Base-by-base conservation (phyloP, 2,888 invertebrate species). In the Aphrophora alni region DNA sequence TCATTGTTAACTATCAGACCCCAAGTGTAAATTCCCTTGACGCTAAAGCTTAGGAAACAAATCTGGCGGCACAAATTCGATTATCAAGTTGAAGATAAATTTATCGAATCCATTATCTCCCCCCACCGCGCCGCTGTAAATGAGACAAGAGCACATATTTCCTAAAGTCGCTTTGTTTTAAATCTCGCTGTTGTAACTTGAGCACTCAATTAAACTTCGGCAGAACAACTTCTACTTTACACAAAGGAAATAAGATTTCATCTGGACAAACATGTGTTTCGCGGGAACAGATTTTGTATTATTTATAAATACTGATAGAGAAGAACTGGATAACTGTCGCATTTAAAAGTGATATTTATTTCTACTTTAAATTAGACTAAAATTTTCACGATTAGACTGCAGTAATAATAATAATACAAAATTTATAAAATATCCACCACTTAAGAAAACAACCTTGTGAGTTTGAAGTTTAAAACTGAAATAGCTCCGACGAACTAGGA, bases 31-130 rank as follows among this genome's bases (percentile, higher is more conserved):
- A 59, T 59, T 59, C 59, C 59, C 59, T 21, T 21, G 59, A 21
- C 59, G 59, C 21, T 2, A 21, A n/a, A 21, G 59, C 59, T 59
- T 59, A 59, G 59, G n/a, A 21, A n/a, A 59, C 59, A 59, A 59
- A 59, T 59, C 59, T 59, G 2, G 59, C 59, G 59, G 59, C 59
- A 59, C 59, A 59, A 59, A 59, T 59, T 59, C 59, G 59, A 59
- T 59, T 59, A 59, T 59, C 59, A 59, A 59, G 59, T 59, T n/a
- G 21, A 59, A 59, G 59, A 59, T 59, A 59, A 59, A 59, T 59
- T 59, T 59, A 59, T 59, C 59, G 59, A 59, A 59, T 59, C 59
- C 59, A 59, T 59, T 59, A 59, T 59, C 71, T 24, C 74, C 74
- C 74, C 74, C 28, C 27, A 14, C 72, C 72, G 24, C 38, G 2